phyloP scores from a whole-genome alignment of 2,113 vertebrate genomes.

The Istiophorus platypterus region DNA sequence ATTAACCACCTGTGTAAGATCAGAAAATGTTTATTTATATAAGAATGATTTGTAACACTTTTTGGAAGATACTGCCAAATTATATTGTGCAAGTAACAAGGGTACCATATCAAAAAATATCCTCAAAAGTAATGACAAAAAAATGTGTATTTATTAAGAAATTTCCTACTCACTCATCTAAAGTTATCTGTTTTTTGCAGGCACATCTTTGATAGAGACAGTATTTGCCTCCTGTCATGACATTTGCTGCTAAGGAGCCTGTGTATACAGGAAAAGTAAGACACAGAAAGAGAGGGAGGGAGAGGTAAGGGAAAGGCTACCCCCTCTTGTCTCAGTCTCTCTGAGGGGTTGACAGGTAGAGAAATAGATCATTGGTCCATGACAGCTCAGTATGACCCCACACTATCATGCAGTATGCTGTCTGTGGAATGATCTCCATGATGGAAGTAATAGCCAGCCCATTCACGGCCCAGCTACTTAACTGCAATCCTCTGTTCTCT shows the following conservation, averaged over 20 bases:
- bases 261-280: slow-evolving; percentile 27
- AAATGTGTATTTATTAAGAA: no score
- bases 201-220: slow-evolving; percentile 41
- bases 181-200: slow-evolving; percentile 5
- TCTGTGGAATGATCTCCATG: slow-evolving; percentile 71
- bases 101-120: background rate
- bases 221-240: slow-evolving; percentile 59
- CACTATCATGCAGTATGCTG: slow-evolving; percentile 71
- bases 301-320: slow-evolving; percentile 69
- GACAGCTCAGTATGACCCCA: slow-evolving; percentile 84
- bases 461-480: slow-evolving; percentile 63
- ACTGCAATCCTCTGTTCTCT: slow-evolving; percentile 62
- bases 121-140: no score
- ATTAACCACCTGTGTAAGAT: no score
- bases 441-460: slow-evolving; percentile 64
- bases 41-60: background rate
- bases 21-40: no score
- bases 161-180: background rate
- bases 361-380: slow-evolving; percentile 85
- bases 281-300: slow-evolving; percentile 13
- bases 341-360: slow-evolving; percentile 84
- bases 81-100: background rate
- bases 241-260: slow-evolving; percentile 24
- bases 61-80: background rate
- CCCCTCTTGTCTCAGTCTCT: slow-evolving; percentile 75